Conservation (phyloP, 2,797 vertebrate genomes). For the Scarus forsteni region DNA sequence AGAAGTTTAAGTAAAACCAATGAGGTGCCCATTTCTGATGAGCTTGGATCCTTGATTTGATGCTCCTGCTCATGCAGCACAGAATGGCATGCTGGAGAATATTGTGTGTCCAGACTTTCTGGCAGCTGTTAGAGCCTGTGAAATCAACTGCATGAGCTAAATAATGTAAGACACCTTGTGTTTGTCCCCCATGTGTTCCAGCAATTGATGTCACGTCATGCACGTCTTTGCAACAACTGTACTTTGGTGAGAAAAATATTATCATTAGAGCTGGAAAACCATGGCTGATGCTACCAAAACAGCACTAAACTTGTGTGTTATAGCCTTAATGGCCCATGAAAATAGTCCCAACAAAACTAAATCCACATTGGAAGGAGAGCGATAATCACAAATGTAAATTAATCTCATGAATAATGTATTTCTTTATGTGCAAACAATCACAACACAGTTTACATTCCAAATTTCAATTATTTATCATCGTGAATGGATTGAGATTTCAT, state of each 20-base stretch:
- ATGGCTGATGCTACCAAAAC: neutral
- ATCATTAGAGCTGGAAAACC: neutral
- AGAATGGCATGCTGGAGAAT: neutral
- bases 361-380: neutral
- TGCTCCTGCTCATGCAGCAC: neutral
- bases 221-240: neutral
- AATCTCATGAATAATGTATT: neutral
- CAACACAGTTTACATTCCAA: neutral
- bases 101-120: neutral
- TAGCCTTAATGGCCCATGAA: neutral
- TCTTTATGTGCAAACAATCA: neutral
- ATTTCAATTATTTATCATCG: neutral
- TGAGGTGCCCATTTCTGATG: no score
- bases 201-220: neutral
- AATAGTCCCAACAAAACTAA: neutral
- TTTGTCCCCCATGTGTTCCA: neutral
- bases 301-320: neutral
- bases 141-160: neutral
- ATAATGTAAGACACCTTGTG: neutral
- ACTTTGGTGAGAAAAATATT: neutral
- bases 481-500: neutral
- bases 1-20: no score
- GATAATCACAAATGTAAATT: neutral
- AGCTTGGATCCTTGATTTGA: no score
- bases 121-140: neutral